Base-by-base conservation (phyloP, 2,888 invertebrate species). In the Hofmannophila pseudospretella region DNA sequence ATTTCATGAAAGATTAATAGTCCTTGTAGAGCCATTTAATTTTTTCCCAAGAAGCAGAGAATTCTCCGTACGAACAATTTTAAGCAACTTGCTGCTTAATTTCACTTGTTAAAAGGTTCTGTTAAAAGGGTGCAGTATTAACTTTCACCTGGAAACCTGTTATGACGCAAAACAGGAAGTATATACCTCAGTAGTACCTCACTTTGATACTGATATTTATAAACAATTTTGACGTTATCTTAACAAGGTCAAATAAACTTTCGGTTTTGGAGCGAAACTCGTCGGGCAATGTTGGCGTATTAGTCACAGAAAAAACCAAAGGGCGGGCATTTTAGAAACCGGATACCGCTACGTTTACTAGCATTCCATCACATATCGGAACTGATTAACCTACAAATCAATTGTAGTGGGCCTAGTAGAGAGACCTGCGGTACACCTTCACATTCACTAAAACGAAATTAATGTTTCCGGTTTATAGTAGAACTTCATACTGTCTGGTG, bases 161-260 rank as follows among this genome's bases (percentile, higher is more conserved):
- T 23, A 22, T 23, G 32, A 32, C 10, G 23, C 25, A n/a, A n/a
- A 30, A 16, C 14, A 20, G 23, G 13, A 32, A 22, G 13, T 16
- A 9, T 10, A 27, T n/a, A 4, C 23, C 23, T n/a, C 7, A 10
- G n/a, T 27, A 27, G 16, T 16, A 4, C 23, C n/a, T n/a, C 12
- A 10, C 5, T 4, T 27, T 11, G 10, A 25, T 25, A 25, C 23
- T 4, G 23, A n/a, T n/a, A 23, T 27, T 11, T 10, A 27, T 27
- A 27, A 27, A 27, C 7, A 27, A 10, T 27, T n/a, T 7, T 27
- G 30, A 16, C 10, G 19, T 9, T 7, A 19, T 19, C 16, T 9
- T 16, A 30, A 30, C 30, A 30, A 29, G 30, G 30, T 30, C 30
- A 30, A 16, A 16, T 30, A 30, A 16, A 30, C 30, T 30, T 30